Conservation (phyloP, 2,888 invertebrate species). For the Heterodera filipjevi region DNA sequence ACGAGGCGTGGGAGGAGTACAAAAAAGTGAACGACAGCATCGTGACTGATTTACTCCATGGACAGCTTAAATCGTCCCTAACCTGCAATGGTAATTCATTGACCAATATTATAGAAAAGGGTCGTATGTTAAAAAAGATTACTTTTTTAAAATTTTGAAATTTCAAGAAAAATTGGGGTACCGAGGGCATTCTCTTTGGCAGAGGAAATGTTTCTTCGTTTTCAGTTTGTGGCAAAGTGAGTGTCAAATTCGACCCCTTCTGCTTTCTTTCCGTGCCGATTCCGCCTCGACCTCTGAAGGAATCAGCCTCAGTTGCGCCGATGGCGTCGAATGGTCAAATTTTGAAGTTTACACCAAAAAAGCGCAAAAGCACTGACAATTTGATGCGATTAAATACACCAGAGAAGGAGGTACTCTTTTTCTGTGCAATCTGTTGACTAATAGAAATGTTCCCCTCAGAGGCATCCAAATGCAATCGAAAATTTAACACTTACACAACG, state of each 20-base stretch:
- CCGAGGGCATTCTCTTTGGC: slow-evolving; percentile 28
- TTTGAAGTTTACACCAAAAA: not conserved
- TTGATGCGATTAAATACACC: not conserved
- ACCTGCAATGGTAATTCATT: slow-evolving; percentile 44
- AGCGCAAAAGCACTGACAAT: not conserved
- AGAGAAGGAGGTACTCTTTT: not conserved
- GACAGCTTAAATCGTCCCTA: slow-evolving; percentile 66
- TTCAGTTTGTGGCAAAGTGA: slow-evolving; percentile 70
- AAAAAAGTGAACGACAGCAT: slow-evolving; percentile 71
- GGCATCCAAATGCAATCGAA: not conserved
- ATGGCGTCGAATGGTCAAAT: not conserved
- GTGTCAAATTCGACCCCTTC: slow-evolving; percentile 73
- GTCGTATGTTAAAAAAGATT: too few relatives aligned
- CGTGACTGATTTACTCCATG: slow-evolving; percentile 72
- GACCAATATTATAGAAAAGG: too few relatives aligned
- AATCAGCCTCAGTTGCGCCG: not conserved
- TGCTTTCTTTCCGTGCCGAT: slow-evolving; percentile 71
- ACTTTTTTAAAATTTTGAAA: not conserved
- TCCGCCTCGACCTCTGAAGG: slow-evolving; percentile 8
- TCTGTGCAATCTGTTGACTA: not conserved
- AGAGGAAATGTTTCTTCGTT: slow-evolving; percentile 66
- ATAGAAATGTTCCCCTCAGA: not conserved
- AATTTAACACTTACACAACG: not conserved
- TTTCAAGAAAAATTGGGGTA: not conserved
- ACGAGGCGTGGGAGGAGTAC: slow-evolving; percentile 71